Evolutionary conservation across 2,888 invertebrate species (phyloP), one percentile per base, ranked within the genome.

Genomic region (Spisula subtruncata): DNA sequence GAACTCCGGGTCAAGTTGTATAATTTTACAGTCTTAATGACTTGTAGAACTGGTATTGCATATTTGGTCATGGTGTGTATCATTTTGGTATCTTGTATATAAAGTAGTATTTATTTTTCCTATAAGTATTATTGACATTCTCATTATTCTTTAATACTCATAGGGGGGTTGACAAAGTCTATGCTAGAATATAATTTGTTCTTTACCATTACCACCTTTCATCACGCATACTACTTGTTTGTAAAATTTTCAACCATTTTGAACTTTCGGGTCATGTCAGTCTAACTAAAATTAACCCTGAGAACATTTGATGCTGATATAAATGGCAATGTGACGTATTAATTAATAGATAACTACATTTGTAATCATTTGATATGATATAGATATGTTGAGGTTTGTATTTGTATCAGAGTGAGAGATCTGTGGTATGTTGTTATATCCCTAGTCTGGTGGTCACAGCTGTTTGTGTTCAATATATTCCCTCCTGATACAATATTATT

Each of bases 361-460:
- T 75, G 25, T 35, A 35, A 75, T 35, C 75, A 35, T 75, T 32
- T 75, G 29, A 32, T 75, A 18, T 32, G 8, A 32, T 75, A 75
- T 32, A 75, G 75, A 35, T 75, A 75, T 32, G 32, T 66, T 25
- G n/a, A n/a, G n/a, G n/a, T n/a, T n/a, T n/a, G n/a, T n/a, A n/a
- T n/a, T n/a, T 66, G 35, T 75, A 75, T 75, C 75, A 75, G 60
- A 6, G 20, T 25, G 8, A n/a, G 60, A 60, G 29, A 32, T 16
- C 5, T 32, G 35, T 75, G 32, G 75, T 75, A 35, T 75, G 75
- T 35, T 75, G 18, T 75, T 18, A 16, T 16, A 5, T 12, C 32
- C 29, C n/a, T 18, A 79, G 41, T 81, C 46, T 81, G 29, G 6
- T 48, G 81, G n/a, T 48, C 46, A 48, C 51, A 81, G 81, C 81